A percentile compares a stretch with the other conserved stretches of the same genome.
These are phyloP conservation scores for Ammodytes marinus DNA, from an alignment of 2,113 vertebrate species.

Conservation along the genomic window DNA sequence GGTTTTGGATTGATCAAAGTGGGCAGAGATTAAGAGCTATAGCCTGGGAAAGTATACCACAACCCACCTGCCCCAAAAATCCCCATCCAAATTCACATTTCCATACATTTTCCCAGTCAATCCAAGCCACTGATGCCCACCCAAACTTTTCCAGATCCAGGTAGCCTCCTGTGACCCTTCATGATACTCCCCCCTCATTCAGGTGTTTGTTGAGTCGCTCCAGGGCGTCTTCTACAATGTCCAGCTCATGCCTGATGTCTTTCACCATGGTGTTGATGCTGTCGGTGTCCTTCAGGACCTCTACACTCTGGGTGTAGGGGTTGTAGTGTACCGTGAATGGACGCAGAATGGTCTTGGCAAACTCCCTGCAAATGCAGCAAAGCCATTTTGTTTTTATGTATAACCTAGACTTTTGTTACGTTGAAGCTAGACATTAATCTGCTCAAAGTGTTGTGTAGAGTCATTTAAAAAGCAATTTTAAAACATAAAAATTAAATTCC, in stretches of 20 bases:
- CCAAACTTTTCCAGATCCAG: neutral
- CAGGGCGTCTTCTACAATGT: conserved; percentile 90
- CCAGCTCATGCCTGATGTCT: conserved; percentile 90
- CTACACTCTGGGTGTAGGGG: conserved; percentile 91
- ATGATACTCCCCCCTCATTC: conserved; percentile 60
- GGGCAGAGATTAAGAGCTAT: too few relatives aligned
- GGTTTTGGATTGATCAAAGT: too few relatives aligned
- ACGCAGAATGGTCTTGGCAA: conserved; percentile 92
- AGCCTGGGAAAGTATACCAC: too few relatives aligned
- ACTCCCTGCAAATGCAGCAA: conserved; percentile 85
- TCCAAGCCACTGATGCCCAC: neutral
- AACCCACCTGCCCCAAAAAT: neutral
- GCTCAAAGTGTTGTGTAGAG: neutral
- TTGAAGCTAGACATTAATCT: neutral
- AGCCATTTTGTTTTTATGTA: neutral
- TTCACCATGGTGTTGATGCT: conserved; percentile 89
- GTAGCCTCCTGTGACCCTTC: neutral
- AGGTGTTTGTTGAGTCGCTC: conserved; percentile 87
- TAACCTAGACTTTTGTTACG: neutral
- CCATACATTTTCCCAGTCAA: neutral
- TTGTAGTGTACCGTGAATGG: conserved; percentile 93
- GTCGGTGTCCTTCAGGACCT: conserved; percentile 88
- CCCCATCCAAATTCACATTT: neutral
- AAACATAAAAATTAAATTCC: neutral
- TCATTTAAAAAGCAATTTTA: neutral